Percentiles rank a stretch among this genome's conserved stretches.
These are phyloP conservation scores for Sternotherus odoratus DNA, from an alignment of 2,797 vertebrate genomes.

Conservation along the genomic window DNA sequence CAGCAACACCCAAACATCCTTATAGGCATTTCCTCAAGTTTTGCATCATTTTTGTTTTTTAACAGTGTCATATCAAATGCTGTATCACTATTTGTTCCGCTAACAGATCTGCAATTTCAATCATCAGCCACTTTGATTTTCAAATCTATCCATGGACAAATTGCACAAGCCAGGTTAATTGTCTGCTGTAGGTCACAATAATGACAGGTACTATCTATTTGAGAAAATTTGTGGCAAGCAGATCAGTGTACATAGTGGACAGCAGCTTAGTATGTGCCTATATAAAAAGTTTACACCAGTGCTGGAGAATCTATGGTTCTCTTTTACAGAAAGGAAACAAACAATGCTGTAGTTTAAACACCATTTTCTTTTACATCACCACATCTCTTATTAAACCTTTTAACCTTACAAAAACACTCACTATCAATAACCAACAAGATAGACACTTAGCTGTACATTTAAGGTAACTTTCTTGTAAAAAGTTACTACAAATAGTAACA, in stretches of 20 bases:
- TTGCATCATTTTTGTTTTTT: not conserved
- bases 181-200: accelerated
- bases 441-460: not conserved
- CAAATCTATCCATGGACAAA: not conserved
- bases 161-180: accelerated
- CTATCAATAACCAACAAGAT: not conserved
- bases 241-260: accelerated
- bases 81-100: not conserved
- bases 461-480: slow-evolving; percentile 5
- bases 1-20: not conserved
- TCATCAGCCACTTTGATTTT: not conserved
- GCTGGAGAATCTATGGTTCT: not conserved
- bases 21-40: not conserved
- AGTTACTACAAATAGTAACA: not conserved
- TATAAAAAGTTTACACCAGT: not conserved
- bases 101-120: not conserved
- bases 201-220: not conserved
- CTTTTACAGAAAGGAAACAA: not conserved
- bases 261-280: accelerated
- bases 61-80: not conserved
- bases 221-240: not conserved
- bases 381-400: not conserved
- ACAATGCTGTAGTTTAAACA: not conserved
- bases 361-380: not conserved
- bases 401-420: not conserved